A percentile compares a stretch with the other conserved stretches of the same genome.
These are phyloP conservation scores for Porites rus DNA, from an alignment of 92 coral and sea anemone species.

Conservation along the genomic window DNA sequence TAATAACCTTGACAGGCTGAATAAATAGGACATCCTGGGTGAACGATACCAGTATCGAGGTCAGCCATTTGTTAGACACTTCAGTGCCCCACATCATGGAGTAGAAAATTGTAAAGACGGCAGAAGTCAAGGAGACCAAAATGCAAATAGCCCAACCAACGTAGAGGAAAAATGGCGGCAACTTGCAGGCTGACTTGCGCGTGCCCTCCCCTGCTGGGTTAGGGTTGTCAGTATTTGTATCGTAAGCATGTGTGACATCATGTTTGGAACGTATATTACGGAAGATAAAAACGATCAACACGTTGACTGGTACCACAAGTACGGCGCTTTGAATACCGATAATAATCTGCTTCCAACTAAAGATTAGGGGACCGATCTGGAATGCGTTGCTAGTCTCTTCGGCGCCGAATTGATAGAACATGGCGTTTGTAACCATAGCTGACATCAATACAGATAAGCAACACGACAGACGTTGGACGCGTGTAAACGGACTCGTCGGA, in stretches of 20 bases:
- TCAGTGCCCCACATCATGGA: conserved; percentile 95
- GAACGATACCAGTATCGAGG: conserved; percentile 90
- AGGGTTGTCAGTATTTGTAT: conserved; percentile 38
- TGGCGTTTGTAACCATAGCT: conserved; percentile 95
- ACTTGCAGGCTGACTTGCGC: conserved; percentile 49
- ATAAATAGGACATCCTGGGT: conserved; percentile 94
- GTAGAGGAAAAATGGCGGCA: conserved; percentile 84
- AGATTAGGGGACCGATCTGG: conserved; percentile 81
- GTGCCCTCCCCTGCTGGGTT: conserved; percentile 22
- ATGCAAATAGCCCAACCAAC: conserved; percentile 83
- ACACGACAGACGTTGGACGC: conserved; percentile 96
- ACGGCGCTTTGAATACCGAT: conserved; percentile 93
- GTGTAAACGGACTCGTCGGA: conserved; percentile 93
- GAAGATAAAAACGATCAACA: conserved; percentile 86
- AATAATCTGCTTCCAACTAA: conserved; percentile 82
- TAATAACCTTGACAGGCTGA: conserved; percentile 91
- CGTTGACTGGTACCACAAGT: conserved; percentile 86
- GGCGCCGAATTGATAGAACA: conserved; percentile 94
- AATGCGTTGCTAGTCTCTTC: conserved; percentile 78
- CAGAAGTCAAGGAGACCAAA: conserved; percentile 77
- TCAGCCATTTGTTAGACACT: conserved; percentile 92
- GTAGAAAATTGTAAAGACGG: conserved; percentile 92
- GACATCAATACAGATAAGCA: conserved; percentile 88
- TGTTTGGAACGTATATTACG: conserved; percentile 72
- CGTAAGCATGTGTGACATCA: conserved; percentile 46